Base-by-base conservation (phyloP, 2,113 vertebrate genomes). In the Erythrolamprus reginae region DNA sequence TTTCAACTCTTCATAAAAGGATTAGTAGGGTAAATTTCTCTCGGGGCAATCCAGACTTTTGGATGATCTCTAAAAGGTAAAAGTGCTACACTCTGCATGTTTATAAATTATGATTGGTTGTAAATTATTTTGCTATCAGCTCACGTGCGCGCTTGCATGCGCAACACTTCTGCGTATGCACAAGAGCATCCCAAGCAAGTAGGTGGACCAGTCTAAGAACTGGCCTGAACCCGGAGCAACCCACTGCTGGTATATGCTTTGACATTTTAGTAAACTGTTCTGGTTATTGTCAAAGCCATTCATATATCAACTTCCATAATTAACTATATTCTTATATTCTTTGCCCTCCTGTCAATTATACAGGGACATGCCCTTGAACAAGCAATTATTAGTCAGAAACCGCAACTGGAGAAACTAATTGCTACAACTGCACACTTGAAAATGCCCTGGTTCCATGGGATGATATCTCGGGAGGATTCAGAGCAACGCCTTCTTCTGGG, bases 371-470 rank as follows among this genome's bases (percentile, higher is more conserved):
- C 98, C 77, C 96, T 99, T 88, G 99, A 99, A 70, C 99, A 99
- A 95, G 99, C 99, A 70, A 98, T 99, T 93, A 99, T 99, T 95
- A 99, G 99, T 92, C 99, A 99, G 95, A 98, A 98, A 85, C 99
- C 99, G 50, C 98, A 99, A 89, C 96, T 99, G 94, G 99, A 99
- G 96, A 99, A 99, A 94, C 90, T 98, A 82, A 99, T 99, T 5
- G 98, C 99, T 91, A 99, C 98, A 94, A 99, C 98, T 0, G 99
- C 99, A 47, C 99, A 99, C 48, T 98, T 99, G 89, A 98, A 96
- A 93, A 99, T 99, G 99, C 98, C 98, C 0, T 99, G 99, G 99
- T 99, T 99, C 95, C 99, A 99, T 0, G 98, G 98, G 9, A 94
- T 94, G 5, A 98, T 99, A 85, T 97, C 98, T 4, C 97, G 99